Conservation (phyloP, 2,797 vertebrate species). For the Smutsia gigantea region DNA sequence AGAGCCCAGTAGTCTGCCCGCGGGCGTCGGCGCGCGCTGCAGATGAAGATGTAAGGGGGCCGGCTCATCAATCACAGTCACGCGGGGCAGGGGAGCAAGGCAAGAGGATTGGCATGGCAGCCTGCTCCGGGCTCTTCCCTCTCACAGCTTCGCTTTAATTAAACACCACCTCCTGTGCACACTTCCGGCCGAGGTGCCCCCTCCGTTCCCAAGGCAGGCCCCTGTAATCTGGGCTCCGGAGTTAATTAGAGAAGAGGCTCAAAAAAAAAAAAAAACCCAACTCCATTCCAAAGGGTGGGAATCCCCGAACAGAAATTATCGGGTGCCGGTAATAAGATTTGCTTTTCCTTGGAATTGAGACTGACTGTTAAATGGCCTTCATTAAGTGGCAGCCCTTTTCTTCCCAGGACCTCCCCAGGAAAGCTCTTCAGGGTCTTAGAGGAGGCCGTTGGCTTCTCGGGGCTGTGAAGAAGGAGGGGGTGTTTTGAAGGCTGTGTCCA, state of each 20-base stretch:
- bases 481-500: background rate
- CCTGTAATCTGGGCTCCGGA: slow-evolving; percentile 74
- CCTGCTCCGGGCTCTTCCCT: slow-evolving; percentile 82
- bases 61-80: slow-evolving; percentile 90
- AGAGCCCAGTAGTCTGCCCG: slow-evolving; percentile 78
- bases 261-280: slow-evolving; percentile 56
- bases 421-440: slow-evolving; percentile 64
- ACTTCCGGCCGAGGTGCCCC: slow-evolving; percentile 80
- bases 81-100: slow-evolving; percentile 82
- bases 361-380: slow-evolving; percentile 76
- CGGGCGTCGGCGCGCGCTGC: slow-evolving; percentile 78
- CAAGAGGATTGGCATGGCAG: slow-evolving; percentile 86
- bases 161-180: slow-evolving; percentile 87
- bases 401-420: slow-evolving; percentile 60
- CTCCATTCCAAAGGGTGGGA: slow-evolving; percentile 80
- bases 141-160: slow-evolving; percentile 87
- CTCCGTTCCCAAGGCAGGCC: slow-evolving; percentile 67
- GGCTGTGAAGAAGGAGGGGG: slow-evolving; percentile 36
- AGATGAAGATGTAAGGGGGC: slow-evolving; percentile 89
- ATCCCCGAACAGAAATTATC: slow-evolving; percentile 80
- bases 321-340: slow-evolving; percentile 76
- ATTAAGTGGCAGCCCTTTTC: slow-evolving; percentile 70
- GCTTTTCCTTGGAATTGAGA: slow-evolving; percentile 78
- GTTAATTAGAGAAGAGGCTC: slow-evolving; percentile 85
- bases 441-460: slow-evolving; percentile 54